Base-by-base conservation (phyloP, 2,797 vertebrate species). In the Hylomyscus alleni region DNA sequence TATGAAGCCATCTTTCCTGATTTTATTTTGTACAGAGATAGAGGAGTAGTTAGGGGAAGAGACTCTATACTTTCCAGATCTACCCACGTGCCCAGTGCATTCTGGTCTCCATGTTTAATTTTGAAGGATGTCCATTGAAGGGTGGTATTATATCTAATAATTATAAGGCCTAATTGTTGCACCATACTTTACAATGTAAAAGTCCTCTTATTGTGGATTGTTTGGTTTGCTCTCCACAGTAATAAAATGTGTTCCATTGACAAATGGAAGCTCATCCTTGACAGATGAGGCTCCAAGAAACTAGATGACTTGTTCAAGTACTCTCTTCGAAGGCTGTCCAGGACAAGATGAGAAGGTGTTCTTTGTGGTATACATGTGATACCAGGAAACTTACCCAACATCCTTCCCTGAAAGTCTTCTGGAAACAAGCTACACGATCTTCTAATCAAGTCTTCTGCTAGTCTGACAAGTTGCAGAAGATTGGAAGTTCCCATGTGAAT, bases 271-370 rank as follows among this genome's bases (percentile, higher is more conserved):
- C n/a, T 20, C 69, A 20, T 37, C 8, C 8, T 72, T 80, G 81
- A 94, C 72, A 89, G 93, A 95, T 40, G 72, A 95, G 19, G 34
- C 87, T 94, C n/a, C 14, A 20, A 69, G 78, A 94, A 62, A 78
- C 88, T 76, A 93, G 90, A 84, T 81, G 73, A 96, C 85, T 92
- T 88, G 26, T 72, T 94, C 81, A 92, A 93, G 69, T 65, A 52
- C 44, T 73, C 78, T 76, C 40, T 92, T 65, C 34, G 40, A 69
- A 54, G 82, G 73, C 75, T 89, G 67, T 50, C 67, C 44, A 52
- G 47, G 58, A 62, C 17, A 9, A 78, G 67, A 47, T 91, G 76
- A 87, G 72, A 62, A 9, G 20, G 47, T 54, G 31, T 37, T 31
- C 6, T 44, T 54, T 56, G 67, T 75, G 40, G 14, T 37, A 60